Base-by-base conservation (phyloP, 2,797 vertebrate genomes). In the Dicrostonyx torquatus region DNA sequence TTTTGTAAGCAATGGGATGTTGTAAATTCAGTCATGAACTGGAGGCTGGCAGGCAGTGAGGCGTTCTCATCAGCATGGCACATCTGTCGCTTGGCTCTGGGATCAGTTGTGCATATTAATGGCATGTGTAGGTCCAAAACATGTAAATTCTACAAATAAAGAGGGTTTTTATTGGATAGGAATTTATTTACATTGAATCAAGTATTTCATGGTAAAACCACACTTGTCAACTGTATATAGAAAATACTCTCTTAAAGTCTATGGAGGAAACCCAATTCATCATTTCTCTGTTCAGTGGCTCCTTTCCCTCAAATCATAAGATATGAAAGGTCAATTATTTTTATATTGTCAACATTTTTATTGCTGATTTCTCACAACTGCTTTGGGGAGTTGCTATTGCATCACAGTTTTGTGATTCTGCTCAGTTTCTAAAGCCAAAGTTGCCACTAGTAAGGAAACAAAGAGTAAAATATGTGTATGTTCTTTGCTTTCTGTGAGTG, bases 181-280 rank as follows among this genome's bases (percentile, higher is more conserved):
- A 12, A 93, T 94, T 91, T 89, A 80, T 62, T 94, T 85, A 93
- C 13, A 80, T 70, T 95, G 93, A 87, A 70, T 72, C 53, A 55
- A 87, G 92, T 34, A 8, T 85, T 92, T 94, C 13, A 31, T 77
- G 14, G 20, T 77, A 88, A 84, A 93, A 53, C 77, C 40, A 90
- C 5, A 89, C 40, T 73, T 83, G 58, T 87, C 40, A 64, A 24
- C 15, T 77, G 34, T 11, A 43, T 85, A 11, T 77, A 87, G 89
- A 90, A 93, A 80, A 89, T 86, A 76, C n/a, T 84, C 34, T 83
- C 62, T 85, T 9, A 26, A 8, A 60, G 45, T 22, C 11, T 66
- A 13, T 15, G 77, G 12, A 58, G 24, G 37, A 84, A 86, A 89
- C 10, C 48, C 34, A 22, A 29, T 3, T 66, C 26, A 1, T 87